phyloP scores from a whole-genome alignment of 1,140 invertebrate species.

The Condylostylus longicornis region DNA sequence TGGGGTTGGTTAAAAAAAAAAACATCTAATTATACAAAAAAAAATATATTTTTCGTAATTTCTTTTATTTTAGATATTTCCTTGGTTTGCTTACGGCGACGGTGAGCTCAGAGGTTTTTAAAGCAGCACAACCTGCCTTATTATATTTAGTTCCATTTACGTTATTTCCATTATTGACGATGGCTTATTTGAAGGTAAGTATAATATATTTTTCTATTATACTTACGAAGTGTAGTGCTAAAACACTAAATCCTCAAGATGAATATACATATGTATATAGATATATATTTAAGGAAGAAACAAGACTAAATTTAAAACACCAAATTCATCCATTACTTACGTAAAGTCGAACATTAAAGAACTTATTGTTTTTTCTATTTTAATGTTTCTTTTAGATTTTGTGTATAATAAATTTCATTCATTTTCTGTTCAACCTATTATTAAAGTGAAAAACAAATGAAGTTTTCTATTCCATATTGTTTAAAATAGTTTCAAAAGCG shows the following conservation, averaged over 20 bases:
- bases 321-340: not conserved
- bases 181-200: conserved; percentile 91
- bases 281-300: not conserved
- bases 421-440: no score
- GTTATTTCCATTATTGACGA: conserved; percentile 82
- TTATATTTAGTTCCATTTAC: conserved; percentile 96
- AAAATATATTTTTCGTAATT: not conserved
- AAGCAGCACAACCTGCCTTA: conserved; percentile 91
- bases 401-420: no score
- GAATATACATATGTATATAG: not conserved
- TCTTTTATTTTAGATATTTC: conserved; percentile 52
- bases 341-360: not conserved
- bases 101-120: conserved; percentile 92
- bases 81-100: conserved; percentile 90
- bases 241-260: not conserved
- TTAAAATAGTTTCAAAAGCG: no score
- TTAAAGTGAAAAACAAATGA: no score
- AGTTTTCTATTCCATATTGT: no score
- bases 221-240: not conserved
- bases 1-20: conserved; percentile 42
- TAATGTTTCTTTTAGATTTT: not conserved
- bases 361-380: not conserved
- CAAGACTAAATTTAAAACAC: not conserved
- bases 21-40: not conserved
- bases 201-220: conserved; percentile 7